Base-by-base conservation (phyloP, 2,888 invertebrate genomes). In the Limnephilus lunatus region DNA sequence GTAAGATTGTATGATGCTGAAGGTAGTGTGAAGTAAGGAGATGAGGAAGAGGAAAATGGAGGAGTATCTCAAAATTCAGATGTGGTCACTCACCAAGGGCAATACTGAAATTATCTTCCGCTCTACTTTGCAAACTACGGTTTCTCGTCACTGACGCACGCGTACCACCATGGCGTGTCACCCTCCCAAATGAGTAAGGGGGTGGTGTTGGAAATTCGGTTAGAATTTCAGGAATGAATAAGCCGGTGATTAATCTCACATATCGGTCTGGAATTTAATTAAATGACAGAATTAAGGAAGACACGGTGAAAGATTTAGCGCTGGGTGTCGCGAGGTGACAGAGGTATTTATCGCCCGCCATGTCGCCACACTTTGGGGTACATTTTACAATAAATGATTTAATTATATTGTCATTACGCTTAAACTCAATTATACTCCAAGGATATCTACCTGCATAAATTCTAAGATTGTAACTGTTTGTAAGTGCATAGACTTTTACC, bases 211-310 rank as follows among this genome's bases (percentile, higher is more conserved):
- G 81, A 89, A 89, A 89, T 81, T 89, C 7, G 39, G 80, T 12
- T 81, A 81, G 89, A 80, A 89, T 44, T 44, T 89, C 81, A 80
- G 81, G 81, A 89, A 89, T 89, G 31, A 89, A 89, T 89, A 89
- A 81, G 39, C 81, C 81, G 81, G 89, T 89, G 89, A 89, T 89
- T 80, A 89, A 89, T 89, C 89, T 89, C 39, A 81, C 89, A 80
- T 89, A 81, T 39, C 44, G 89, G 82, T 35, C 7, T 30, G 89
- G 89, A 89, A 89, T 89, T 89, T 89, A 68, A 89, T 89, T 89
- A 89, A 82, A 89, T 81, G 81, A 89, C 81, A 68, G n/a, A 89
- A 89, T 81, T 89, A 89, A 89, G 68, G 31, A 89, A 89, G 81
- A 81, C 81, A 68, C 68, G n/a, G 81, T 89, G 39, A 89, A 81